These are phyloP conservation scores for Saxidomus purpurata DNA, from an alignment of 1,140 invertebrate species.

Conservation along the genomic window DNA sequence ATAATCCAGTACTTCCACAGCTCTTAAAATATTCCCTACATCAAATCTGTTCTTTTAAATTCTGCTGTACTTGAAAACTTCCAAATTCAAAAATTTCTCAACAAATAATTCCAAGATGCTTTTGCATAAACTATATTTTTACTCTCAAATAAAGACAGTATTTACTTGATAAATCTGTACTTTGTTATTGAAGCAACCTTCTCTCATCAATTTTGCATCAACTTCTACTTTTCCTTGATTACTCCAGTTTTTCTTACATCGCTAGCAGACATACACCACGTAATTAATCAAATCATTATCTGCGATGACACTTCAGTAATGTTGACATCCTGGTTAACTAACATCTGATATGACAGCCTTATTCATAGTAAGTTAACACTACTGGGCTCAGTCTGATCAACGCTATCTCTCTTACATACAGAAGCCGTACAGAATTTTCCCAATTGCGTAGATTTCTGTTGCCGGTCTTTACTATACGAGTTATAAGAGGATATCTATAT, in stretches of 20 bases:
- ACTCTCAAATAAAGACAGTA: too few species aligned
- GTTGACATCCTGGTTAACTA: neutral
- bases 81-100: too few species aligned
- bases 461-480: neutral
- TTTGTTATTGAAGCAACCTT: too few species aligned
- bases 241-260: neutral
- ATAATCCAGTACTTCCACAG: too few species aligned
- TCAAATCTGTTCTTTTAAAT: too few species aligned
- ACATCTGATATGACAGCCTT: neutral
- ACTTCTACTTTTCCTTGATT: neutral
- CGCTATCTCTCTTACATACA: neutral
- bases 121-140: too few species aligned
- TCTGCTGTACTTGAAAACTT: too few species aligned
- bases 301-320: neutral
- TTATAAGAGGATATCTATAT: neutral
- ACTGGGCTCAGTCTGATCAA: neutral
- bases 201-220: conserved; percentile 8
- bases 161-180: too few species aligned
- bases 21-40: too few species aligned
- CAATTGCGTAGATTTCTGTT: neutral
- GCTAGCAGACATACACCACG: neutral
- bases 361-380: neutral
- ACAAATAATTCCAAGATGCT: too few species aligned
- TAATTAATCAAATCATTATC: conserved; percentile 24
- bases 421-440: neutral